Evolutionary conservation across 2,113 vertebrate species (phyloP).

Genomic region (Hemiprocne comata): DNA sequence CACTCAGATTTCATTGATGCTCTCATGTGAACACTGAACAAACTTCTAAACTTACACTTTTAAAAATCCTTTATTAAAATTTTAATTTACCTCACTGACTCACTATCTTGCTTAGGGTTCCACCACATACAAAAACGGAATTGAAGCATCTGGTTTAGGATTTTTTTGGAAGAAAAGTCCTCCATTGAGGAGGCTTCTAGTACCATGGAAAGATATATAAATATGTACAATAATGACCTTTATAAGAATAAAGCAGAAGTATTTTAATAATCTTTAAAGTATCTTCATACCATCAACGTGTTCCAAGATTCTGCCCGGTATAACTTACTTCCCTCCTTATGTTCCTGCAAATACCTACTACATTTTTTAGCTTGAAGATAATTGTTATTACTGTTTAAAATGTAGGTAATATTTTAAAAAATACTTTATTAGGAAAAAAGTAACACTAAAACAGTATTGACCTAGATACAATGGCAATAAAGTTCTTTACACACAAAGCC

Average conservation of each 20-base stretch:
- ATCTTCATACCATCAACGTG: not conserved
- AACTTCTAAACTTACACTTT: not conserved
- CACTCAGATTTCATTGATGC: not conserved
- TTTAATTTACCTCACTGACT: not conserved
- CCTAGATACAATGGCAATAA: not conserved
- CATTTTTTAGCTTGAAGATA: not conserved
- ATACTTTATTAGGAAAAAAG: not conserved
- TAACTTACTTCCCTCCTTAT: not conserved
- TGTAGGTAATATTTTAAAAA: not conserved
- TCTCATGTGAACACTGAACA: not conserved
- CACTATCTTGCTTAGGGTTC: not conserved
- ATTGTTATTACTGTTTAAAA: not conserved
- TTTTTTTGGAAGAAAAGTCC: not conserved
- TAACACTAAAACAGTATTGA: not conserved
- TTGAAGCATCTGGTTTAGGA: not conserved
- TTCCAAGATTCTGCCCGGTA: not conserved
- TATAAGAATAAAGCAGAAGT: not conserved
- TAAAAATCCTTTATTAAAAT: not conserved
- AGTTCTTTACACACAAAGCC: not conserved
- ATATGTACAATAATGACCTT: not conserved
- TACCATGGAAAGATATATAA: not conserved
- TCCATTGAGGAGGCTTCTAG: not conserved
- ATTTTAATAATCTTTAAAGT: not conserved
- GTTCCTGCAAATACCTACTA: not conserved
- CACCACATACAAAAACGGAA: not conserved